Evolutionary conservation across 2,113 vertebrate genomes (phyloP).

Genomic region (Channa argus): DNA sequence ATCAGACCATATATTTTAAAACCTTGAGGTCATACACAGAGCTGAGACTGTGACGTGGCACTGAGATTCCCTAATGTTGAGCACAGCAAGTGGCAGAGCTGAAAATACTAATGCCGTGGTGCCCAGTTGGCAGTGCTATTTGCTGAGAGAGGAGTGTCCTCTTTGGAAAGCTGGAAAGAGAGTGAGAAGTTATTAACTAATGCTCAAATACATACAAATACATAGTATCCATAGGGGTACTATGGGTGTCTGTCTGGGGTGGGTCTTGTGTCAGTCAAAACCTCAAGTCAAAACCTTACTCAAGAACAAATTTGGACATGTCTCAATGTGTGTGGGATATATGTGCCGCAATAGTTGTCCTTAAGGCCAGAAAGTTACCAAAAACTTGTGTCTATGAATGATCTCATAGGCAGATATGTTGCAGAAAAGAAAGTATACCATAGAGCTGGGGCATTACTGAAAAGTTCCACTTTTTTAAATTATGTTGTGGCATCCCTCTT

Average conservation of each 20-base stretch:
- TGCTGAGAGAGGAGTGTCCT: constrained; percentile 22
- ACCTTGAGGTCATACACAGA: constrained; percentile 16
- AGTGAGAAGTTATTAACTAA: constrained; percentile 13
- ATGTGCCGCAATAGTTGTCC: too few species aligned
- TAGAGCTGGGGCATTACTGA: background rate
- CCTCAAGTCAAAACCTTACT: too few species aligned
- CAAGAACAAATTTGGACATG: too few species aligned
- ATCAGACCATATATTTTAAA: constrained; percentile 4
- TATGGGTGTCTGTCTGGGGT: too few species aligned
- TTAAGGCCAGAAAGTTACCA: too few species aligned
- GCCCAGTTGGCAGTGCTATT: constrained; percentile 28
- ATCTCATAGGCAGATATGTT: too few species aligned
- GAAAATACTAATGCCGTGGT: constrained; percentile 13
- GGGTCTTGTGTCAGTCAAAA: too few species aligned
- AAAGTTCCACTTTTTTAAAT: background rate
- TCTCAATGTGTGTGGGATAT: too few species aligned
- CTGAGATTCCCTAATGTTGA: constrained; percentile 17
- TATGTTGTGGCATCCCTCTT: background rate
- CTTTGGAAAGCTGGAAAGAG: constrained; percentile 14
- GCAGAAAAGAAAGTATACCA: background rate
- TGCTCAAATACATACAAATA: too few species aligned
- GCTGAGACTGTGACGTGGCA: background rate
- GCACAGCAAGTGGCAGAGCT: constrained; percentile 19
- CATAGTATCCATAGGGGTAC: too few species aligned
- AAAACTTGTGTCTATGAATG: background rate